Evolutionary conservation across 2,113 vertebrate genomes (phyloP).

Genomic region (Notothenia rossii): DNA sequence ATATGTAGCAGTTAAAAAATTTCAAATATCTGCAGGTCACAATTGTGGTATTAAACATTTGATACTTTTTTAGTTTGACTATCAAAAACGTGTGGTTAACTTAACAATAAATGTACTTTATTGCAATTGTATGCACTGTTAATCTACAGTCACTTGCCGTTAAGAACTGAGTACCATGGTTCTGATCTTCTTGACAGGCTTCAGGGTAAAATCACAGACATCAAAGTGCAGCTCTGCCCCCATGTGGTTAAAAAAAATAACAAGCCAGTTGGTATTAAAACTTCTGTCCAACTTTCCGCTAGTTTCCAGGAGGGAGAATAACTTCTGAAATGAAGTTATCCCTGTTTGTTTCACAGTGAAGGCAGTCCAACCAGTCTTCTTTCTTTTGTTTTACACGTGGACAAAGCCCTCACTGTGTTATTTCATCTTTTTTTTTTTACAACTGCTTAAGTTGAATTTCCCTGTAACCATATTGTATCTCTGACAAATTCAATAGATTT

Average conservation of each 20-base stretch:
- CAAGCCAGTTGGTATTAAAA: not conserved
- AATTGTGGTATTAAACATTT: too few species aligned
- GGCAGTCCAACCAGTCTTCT: not conserved
- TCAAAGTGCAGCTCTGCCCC: slow-evolving; percentile 68
- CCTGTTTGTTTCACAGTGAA: not conserved
- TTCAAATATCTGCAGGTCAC: not conserved
- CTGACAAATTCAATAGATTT: not conserved
- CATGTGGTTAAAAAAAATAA: slow-evolving; percentile 57
- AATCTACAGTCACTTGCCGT: not conserved
- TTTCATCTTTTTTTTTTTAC: too few species aligned
- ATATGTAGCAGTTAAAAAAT: not conserved
- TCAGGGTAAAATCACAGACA: not conserved
- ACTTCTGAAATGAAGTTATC: not conserved
- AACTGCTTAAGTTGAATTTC: not conserved
- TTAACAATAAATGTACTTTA: not conserved
- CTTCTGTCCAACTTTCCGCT: not conserved
- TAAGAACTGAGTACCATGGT: not conserved
- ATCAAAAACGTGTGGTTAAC: not conserved
- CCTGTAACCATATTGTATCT: not conserved
- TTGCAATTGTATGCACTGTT: not conserved
- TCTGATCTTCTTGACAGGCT: not conserved
- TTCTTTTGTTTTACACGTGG: not conserved
- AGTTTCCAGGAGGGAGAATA: not conserved
- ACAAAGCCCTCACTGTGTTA: too few species aligned
- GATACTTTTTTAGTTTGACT: not conserved